phyloP scores from a whole-genome alignment of 2,888 invertebrate species.

The Anthoptus insignis region DNA sequence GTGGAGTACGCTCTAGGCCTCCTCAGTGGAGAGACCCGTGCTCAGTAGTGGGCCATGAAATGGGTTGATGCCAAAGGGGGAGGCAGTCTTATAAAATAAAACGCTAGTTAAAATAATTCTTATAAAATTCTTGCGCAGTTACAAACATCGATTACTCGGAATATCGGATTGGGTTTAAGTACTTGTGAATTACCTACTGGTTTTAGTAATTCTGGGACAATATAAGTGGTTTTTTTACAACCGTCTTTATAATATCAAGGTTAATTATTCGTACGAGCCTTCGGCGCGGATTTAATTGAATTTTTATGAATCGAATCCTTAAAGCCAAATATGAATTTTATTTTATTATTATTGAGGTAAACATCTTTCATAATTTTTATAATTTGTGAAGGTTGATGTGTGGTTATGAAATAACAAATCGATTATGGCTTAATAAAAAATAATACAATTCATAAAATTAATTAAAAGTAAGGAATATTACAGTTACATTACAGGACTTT shows the following conservation, averaged over 20 bases:
- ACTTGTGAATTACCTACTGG: neutral
- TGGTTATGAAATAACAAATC: conserved; percentile 1
- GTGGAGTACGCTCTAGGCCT: no score
- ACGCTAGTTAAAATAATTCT: neutral
- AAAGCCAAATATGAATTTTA: conserved; percentile 2
- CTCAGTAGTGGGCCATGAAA: no score
- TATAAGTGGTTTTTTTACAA: conserved; percentile 27
- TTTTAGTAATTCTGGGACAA: conserved; percentile 7
- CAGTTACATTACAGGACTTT: no score
- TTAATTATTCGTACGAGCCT: conserved; percentile 34
- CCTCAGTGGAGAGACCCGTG: no score
- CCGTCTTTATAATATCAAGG: conserved; percentile 25
- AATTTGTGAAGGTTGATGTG: conserved; percentile 25
- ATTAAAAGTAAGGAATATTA: no score
- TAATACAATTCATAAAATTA: no score
- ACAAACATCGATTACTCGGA: conserved; percentile 5
- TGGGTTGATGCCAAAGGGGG: no score
- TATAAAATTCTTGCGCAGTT: neutral
- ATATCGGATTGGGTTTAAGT: neutral
- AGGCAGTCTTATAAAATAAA: no score
- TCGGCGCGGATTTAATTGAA: conserved; percentile 25
- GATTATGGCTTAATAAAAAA: no score
- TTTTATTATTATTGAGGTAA: conserved; percentile 30
- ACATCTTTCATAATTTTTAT: conserved; percentile 31
- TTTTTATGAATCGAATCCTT: conserved; percentile 23